Conservation (phyloP, 2,797 vertebrate genomes). For the Leontocebus nigricollis region DNA sequence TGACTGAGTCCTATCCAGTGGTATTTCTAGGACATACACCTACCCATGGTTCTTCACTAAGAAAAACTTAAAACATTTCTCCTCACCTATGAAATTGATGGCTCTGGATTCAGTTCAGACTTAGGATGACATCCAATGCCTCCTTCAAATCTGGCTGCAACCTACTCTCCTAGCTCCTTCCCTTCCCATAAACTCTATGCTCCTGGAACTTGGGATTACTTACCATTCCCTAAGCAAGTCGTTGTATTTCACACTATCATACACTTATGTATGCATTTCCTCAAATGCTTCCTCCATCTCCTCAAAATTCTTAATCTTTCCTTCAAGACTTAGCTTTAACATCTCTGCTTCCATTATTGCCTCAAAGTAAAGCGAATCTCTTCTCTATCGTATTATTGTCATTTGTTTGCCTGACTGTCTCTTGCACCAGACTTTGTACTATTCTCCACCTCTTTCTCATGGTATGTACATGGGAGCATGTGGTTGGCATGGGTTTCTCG, state of each 20-base stretch:
- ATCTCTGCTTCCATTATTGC: neutral
- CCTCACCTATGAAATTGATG: neutral
- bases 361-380: neutral
- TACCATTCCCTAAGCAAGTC: neutral
- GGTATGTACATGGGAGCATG: neutral
- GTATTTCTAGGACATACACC: neutral
- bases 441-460: neutral
- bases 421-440: neutral
- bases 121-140: neutral
- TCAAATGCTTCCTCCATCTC: neutral
- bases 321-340: neutral
- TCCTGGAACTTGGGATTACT: neutral
- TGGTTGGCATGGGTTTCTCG: neutral
- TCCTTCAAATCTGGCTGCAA: neutral
- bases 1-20: neutral
- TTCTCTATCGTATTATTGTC: neutral
- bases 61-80: neutral
- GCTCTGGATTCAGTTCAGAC: neutral
- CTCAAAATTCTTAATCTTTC: neutral
- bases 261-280: neutral
- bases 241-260: neutral
- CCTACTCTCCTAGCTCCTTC: neutral
- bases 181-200: neutral
- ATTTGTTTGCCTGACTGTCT: neutral
- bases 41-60: neutral